Evolutionary conservation across 2,888 invertebrate genomes (phyloP).

Genomic region (Leptinotarsa peninsularis): DNA sequence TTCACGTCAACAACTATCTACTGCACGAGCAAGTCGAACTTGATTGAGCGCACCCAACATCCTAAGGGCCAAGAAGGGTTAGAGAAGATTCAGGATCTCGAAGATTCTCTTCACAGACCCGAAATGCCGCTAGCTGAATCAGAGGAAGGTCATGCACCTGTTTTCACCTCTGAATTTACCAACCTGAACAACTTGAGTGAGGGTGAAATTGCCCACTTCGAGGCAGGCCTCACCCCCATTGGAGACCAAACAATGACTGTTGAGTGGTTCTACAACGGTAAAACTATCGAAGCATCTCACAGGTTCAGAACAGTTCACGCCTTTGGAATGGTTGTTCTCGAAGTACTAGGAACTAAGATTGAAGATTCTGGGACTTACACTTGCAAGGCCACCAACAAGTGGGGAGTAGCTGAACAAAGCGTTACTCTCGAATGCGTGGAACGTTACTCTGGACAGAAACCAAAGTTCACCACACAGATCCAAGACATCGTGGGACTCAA

Average conservation of each 20-base stretch:
- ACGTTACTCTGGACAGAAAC: constrained; percentile 86
- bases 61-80: constrained; percentile 94
- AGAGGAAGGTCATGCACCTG: constrained; percentile 86
- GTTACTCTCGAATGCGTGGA: constrained; percentile 86
- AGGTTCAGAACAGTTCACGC: constrained; percentile 94
- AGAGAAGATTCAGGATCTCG: constrained; percentile 90
- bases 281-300: constrained; percentile 88
- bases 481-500: constrained; percentile 85
- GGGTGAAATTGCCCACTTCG: constrained; percentile 97
- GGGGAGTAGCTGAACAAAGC: constrained; percentile 89
- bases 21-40: constrained; percentile 83
- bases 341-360: constrained; percentile 93
- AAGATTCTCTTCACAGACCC: constrained; percentile 84
- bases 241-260: constrained; percentile 94
- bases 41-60: constrained; percentile 92
- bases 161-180: constrained; percentile 88
- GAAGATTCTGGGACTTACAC: constrained; percentile 92
- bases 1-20: constrained; percentile 91
- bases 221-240: constrained; percentile 93
- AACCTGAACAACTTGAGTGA: constrained; percentile 87
- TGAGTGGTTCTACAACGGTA: constrained; percentile 96
- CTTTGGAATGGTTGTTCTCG: constrained; percentile 97
- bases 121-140: constrained; percentile 76
- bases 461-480: constrained; percentile 89
- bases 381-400: constrained; percentile 89